phyloP scores from a whole-genome alignment of 2,797 vertebrate genomes.

The Kryptopterus vitreolus region DNA sequence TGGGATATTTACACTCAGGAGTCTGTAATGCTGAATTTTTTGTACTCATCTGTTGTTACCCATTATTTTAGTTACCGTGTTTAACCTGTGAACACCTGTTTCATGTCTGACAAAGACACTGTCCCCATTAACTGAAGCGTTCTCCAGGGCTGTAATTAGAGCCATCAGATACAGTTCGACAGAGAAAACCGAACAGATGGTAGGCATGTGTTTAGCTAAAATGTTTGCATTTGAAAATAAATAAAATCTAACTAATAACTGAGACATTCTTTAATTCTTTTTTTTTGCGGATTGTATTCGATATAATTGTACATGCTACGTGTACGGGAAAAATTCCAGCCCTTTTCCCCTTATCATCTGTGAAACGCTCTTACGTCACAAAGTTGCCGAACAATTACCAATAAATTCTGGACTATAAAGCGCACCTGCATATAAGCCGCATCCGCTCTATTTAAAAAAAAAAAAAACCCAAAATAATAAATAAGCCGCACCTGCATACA shows the following conservation, averaged over 20 bases:
- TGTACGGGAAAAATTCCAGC: too few relatives aligned
- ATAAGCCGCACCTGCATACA: too few relatives aligned
- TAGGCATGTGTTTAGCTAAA: not conserved
- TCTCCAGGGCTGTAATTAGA: slow-evolving; percentile 32
- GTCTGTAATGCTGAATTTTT: not conserved
- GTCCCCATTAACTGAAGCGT: slow-evolving; percentile 7
- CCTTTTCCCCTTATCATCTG: not conserved
- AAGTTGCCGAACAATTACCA: too few relatives aligned
- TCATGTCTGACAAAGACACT: slow-evolving; percentile 14
- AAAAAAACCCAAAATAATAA: too few relatives aligned
- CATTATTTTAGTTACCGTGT: slow-evolving; percentile 10
- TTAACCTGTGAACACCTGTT: slow-evolving; percentile 27
- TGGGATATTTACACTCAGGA: not conserved
- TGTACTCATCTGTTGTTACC: not conserved
- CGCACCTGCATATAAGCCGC: too few relatives aligned
- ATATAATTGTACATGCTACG: not conserved
- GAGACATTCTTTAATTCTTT: not conserved
- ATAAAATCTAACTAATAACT: not conserved
- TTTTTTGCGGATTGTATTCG: not conserved
- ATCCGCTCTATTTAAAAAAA: too few relatives aligned
- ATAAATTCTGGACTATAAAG: too few relatives aligned
- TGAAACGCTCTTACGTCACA: not conserved
- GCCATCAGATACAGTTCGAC: slow-evolving; percentile 25
- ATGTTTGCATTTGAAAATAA: not conserved
- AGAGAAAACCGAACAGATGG: slow-evolving; percentile 31